These are phyloP conservation scores for Unio delphinus DNA, from an alignment of 2,888 invertebrate genomes.

Conservation along the genomic window DNA sequence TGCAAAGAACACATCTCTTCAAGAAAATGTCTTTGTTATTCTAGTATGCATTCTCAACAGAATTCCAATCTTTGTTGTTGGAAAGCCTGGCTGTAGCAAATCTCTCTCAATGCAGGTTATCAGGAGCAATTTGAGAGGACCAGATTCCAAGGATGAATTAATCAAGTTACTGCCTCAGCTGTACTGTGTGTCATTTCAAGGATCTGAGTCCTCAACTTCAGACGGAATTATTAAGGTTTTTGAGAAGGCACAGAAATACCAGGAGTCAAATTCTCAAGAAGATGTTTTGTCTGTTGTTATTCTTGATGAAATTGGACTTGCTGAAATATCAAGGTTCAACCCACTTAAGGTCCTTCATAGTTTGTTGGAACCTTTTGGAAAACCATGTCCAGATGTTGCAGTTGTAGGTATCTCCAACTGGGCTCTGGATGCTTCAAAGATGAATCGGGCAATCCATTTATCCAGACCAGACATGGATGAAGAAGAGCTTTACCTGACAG, in stretches of 20 bases:
- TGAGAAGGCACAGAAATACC: slow-evolving; percentile 48
- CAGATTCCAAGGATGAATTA: slow-evolving; percentile 44
- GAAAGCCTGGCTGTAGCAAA: slow-evolving; percentile 56
- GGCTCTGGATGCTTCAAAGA: slow-evolving; percentile 60
- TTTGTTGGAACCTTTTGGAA: slow-evolving; percentile 45
- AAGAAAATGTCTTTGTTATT: slow-evolving; percentile 54
- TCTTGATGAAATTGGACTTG: slow-evolving; percentile 59
- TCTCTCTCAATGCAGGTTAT: slow-evolving; percentile 52
- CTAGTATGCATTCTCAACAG: slow-evolving; percentile 47
- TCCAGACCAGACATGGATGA: slow-evolving; percentile 52
- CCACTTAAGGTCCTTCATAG: slow-evolving; percentile 57
- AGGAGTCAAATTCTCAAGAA: slow-evolving; percentile 27
- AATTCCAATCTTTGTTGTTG: slow-evolving; percentile 53
- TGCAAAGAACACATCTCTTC: slow-evolving; percentile 47
- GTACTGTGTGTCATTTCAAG: slow-evolving; percentile 51
- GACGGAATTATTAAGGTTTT: slow-evolving; percentile 55
- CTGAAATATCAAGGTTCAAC: slow-evolving; percentile 54
- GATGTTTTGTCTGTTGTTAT: slow-evolving; percentile 51
- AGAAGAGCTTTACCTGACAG: slow-evolving; percentile 46
- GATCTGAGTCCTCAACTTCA: slow-evolving; percentile 55
- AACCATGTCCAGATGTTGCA: slow-evolving; percentile 43
- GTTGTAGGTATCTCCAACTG: slow-evolving; percentile 59
- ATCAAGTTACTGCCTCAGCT: slow-evolving; percentile 42
- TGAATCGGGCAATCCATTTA: slow-evolving; percentile 58
- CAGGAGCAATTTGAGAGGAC: slow-evolving; percentile 46